Percentiles rank a stretch among this genome's conserved stretches.
phyloP scores from a whole-genome alignment of 1,140 invertebrate species.

The Globodera ellingtonae region DNA sequence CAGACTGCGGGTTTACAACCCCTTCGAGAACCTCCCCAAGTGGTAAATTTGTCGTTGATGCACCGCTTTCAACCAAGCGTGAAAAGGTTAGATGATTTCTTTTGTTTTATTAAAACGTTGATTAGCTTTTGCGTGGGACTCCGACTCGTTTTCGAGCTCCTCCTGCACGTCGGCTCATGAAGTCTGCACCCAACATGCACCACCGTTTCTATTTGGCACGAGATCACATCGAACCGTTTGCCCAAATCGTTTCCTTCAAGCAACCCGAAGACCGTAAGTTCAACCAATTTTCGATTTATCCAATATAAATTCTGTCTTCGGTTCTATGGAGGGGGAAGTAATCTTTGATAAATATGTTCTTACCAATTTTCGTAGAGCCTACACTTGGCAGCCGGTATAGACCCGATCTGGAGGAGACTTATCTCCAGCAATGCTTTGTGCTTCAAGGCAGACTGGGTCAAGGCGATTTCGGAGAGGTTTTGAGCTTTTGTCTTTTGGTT shows the following conservation, averaged over 20 bases:
- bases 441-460: constrained; percentile 31
- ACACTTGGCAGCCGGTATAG: constrained; percentile 23
- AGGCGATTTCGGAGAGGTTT: constrained; percentile 41
- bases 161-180: constrained; percentile 26
- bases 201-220: constrained; percentile 25
- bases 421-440: constrained; percentile 37
- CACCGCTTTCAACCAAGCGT: constrained; percentile 32
- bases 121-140: constrained; percentile 31
- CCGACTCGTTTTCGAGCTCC: constrained; percentile 29
- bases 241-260: constrained; percentile 38
- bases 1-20: constrained; percentile 23
- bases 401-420: constrained; percentile 27
- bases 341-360: too few relatives aligned
- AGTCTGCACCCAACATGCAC: constrained; percentile 21
- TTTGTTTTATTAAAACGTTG: not conserved
- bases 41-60: constrained; percentile 28
- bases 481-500: not conserved
- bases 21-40: constrained; percentile 21
- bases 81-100: constrained; percentile 27
- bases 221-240: constrained; percentile 26
- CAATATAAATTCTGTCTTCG: too few relatives aligned
- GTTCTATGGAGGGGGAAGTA: too few relatives aligned
- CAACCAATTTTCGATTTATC: too few relatives aligned
- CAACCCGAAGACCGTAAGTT: constrained; percentile 20
- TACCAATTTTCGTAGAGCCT: constrained; percentile 16